These are phyloP conservation scores for Mantis religiosa DNA, from an alignment of 2,888 invertebrate genomes.

Conservation along the genomic window DNA sequence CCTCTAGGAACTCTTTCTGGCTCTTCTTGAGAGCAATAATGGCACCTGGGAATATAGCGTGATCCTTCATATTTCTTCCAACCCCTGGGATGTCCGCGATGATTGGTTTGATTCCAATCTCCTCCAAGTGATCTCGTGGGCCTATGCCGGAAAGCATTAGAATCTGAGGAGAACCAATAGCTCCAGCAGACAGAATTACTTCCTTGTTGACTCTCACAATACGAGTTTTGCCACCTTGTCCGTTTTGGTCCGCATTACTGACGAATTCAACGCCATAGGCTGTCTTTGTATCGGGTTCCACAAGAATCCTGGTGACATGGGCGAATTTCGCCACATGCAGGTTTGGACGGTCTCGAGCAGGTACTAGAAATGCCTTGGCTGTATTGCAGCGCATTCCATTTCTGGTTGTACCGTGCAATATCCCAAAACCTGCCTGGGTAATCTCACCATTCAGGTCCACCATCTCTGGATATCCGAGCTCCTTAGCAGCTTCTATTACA, in stretches of 20 bases:
- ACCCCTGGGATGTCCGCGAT: slow-evolving; percentile 34
- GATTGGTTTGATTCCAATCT: slow-evolving; percentile 39
- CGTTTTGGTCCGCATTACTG: slow-evolving; percentile 44
- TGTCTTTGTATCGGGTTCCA: slow-evolving; percentile 56
- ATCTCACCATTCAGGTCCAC: slow-evolving; percentile 46
- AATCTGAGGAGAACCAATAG: slow-evolving; percentile 57
- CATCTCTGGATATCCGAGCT: slow-evolving; percentile 46
- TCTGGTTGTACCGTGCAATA: slow-evolving; percentile 49
- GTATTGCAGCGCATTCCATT: slow-evolving; percentile 49
- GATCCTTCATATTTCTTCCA: slow-evolving; percentile 46
- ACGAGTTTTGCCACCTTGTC: slow-evolving; percentile 35
- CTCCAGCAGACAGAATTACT: slow-evolving; percentile 52
- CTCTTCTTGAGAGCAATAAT: not conserved
- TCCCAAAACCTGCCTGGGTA: slow-evolving; percentile 46
- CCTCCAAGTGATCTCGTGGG: slow-evolving; percentile 42
- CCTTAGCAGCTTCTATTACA: slow-evolving; percentile 46
- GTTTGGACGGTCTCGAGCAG: slow-evolving; percentile 57
- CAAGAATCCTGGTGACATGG: slow-evolving; percentile 60
- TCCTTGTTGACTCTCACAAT: slow-evolving; percentile 37
- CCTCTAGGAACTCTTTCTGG: not conserved
- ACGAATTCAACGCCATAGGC: slow-evolving; percentile 67
- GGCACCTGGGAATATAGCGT: slow-evolving; percentile 33
- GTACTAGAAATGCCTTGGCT: slow-evolving; percentile 60
- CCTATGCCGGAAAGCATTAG: slow-evolving; percentile 59
- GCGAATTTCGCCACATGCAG: slow-evolving; percentile 62